Evolutionary conservation across 2,888 invertebrate species (phyloP), one percentile per base, ranked within the genome.

Genomic region (Oscheius myriophilus): DNA sequence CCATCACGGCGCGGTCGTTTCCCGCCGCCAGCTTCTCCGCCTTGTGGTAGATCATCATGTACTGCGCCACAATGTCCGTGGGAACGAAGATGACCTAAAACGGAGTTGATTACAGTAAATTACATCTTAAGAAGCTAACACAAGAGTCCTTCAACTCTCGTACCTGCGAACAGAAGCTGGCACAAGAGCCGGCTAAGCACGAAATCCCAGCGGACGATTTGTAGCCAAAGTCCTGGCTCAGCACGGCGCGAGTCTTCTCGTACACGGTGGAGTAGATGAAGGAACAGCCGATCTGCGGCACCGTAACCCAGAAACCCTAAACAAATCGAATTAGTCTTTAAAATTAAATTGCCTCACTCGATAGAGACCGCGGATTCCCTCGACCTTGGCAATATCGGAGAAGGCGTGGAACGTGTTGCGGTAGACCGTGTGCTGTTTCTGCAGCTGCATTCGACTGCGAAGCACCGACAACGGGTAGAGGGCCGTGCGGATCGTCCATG

Each of bases 31-130:
- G 67, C 39, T 75, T 71, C n/a, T 75, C 75, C 33, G 74, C 71
- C 53, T 80, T 72, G 67, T 79, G 73, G 66, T 79, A 73, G 55
- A 81, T 73, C 81, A 81, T 81, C 81, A 81, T 81, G 70, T 80
- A 75, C 52, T 80, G 81, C 11, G 78, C 71, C 53, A 80, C 72
- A 43, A 81, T 80, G 57, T 81, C 81, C 39, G 80, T 81, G 18
- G 81, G 81, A 2, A 81, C 80, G 57, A 80, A 81, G 54, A 81
- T 81, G 33, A 67, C 72, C 68, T 75, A 65, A 45, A 66, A 43
- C 49, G 26, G 26, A 54, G n/a, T n/a, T n/a, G n/a, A n/a, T n/a
- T n/a, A n/a, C n/a, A n/a, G n/a, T 33, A 33, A 33, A 33, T 33
- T 33, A 33, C 33, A n/a, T n/a, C n/a, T n/a, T n/a, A n/a, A n/a